phyloP scores from a whole-genome alignment of 2,797 vertebrate species.

The Pseudotriccus pelzelni region DNA sequence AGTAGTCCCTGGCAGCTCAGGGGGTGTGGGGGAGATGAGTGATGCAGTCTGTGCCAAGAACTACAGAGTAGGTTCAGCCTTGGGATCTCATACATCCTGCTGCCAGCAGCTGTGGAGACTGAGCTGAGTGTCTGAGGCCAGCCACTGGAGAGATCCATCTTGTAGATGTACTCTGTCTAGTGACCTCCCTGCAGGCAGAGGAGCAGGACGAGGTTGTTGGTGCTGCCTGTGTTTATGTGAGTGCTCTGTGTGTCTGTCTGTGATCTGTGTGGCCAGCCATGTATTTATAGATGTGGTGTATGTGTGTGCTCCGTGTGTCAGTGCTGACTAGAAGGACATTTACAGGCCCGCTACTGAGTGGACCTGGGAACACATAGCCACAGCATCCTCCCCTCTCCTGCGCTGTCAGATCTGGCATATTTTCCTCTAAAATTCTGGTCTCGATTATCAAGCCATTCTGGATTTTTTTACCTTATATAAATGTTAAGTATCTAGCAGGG shows the following conservation, averaged over 20 bases:
- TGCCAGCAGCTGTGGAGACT: background rate
- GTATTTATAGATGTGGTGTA: accelerated
- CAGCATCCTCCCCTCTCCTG: background rate
- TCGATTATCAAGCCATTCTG: background rate
- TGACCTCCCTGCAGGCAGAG: background rate
- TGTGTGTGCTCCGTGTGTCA: accelerated
- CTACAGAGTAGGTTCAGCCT: background rate
- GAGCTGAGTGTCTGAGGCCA: background rate
- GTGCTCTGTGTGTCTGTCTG: background rate
- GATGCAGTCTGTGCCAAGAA: background rate
- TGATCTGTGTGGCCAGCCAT: background rate
- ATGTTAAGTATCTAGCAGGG: background rate
- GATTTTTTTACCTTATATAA: background rate
- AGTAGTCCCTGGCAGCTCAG: background rate
- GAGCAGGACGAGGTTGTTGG: background rate
- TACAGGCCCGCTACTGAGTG: background rate
- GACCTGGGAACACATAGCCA: background rate
- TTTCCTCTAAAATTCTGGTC: background rate
- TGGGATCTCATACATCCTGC: background rate
- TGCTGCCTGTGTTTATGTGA: background rate
- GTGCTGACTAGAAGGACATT: background rate
- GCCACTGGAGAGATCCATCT: background rate
- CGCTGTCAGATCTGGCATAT: background rate
- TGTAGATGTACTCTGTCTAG: background rate
- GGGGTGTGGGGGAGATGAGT: background rate